Evolutionary conservation across 2,113 vertebrate genomes (phyloP).

Genomic region (Tenebrosternarchus preto): DNA sequence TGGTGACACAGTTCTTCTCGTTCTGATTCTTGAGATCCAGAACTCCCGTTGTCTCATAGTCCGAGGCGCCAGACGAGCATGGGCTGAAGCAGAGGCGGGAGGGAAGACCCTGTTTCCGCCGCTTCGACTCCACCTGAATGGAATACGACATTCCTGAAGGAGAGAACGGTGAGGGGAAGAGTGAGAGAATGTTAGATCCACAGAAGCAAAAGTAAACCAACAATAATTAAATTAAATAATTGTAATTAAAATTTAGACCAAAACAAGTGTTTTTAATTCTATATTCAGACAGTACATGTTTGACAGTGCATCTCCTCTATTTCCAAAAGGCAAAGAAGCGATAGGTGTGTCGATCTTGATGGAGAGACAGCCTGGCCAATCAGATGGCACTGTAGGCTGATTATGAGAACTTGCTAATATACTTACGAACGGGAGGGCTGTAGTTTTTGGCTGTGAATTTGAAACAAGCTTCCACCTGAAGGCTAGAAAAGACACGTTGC

Average conservation of each 20-base stretch:
- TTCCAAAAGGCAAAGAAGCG: too few relatives aligned
- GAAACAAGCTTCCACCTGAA: conserved; percentile 84
- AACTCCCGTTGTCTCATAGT: conserved; percentile 67
- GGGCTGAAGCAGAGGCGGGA: conserved; percentile 77
- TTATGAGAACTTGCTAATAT: neutral
- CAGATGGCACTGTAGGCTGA: neutral
- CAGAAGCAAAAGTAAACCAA: neutral
- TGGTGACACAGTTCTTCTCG: conserved; percentile 68
- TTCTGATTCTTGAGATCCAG: conserved; percentile 75
- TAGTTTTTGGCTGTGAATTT: conserved; percentile 79
- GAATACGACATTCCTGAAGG: conserved; percentile 76
- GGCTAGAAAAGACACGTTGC: conserved; percentile 70
- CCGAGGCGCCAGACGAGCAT: conserved; percentile 10
- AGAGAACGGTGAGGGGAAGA: neutral
- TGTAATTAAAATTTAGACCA: neutral
- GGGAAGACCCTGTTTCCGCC: conserved; percentile 66
- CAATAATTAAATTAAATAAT: too few relatives aligned
- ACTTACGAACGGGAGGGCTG: conserved; percentile 85
- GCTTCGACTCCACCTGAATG: conserved; percentile 80
- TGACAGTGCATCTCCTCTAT: too few relatives aligned
- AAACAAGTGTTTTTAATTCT: neutral
- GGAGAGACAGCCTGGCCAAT: neutral
- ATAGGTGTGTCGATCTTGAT: too few relatives aligned
- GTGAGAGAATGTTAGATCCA: neutral
- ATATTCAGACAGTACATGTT: too few relatives aligned